Base-by-base conservation (phyloP, 2,797 vertebrate genomes). In the Trichosurus vulpecula region DNA sequence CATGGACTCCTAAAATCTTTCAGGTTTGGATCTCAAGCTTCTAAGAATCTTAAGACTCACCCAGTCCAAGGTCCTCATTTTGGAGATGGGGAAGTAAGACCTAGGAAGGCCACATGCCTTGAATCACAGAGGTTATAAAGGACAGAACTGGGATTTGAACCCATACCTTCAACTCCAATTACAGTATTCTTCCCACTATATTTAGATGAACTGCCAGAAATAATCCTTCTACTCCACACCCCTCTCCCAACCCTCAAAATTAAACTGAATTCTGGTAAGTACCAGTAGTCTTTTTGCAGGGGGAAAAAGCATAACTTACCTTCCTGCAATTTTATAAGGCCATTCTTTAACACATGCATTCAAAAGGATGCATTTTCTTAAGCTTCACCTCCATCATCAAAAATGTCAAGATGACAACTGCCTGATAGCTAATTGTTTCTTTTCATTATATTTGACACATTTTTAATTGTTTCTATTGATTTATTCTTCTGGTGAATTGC, bases 391-490 rank as follows among this genome's bases (percentile, higher is more conserved):
- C 52, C 52, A 51, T 95, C 61, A 90, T 97, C 58, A 95, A 56
- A 74, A 52, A 54, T 96, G 93, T 97, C 95, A 96, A 94, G 90
- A 94, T 56, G 91, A 92, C 90, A 96, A 95, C 29, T 94, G 4
- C 95, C 90, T 92, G 90, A 89, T 54, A 54, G 94, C 10, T 91
- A 95, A 90, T 95, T 93, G 52, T 92, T 90, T 95, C 47, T 92
- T 95, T 74, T 93, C 91, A 94, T 92, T 96, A 92, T 91, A 52
- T 96, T 90, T 97, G 92, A 95, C 53, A 95, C 92, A 95, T 52
- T 97, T 96, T 94, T 92, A 96, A 97, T 96, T 95, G 91, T 94
- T 95, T 97, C 52, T 95, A 93, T 94, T 96, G 92, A 96, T 90
- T 97, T 95, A 54, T 74, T 96, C 31, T 96, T 97, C 91, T 53